phyloP scores from a whole-genome alignment of 2,797 vertebrate species.

The Garrulus glandarius region DNA sequence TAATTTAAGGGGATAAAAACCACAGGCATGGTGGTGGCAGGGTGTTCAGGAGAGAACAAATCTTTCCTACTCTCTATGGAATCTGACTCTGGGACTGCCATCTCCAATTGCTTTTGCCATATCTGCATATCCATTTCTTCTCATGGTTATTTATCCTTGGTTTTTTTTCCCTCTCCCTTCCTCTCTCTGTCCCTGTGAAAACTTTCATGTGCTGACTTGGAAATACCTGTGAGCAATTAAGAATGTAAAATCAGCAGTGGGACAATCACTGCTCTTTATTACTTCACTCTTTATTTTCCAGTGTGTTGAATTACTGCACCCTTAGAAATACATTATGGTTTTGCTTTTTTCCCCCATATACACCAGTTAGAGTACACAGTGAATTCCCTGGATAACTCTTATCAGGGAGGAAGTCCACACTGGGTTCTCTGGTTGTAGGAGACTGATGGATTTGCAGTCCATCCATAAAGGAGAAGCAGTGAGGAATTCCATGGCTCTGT shows the following conservation, averaged over 20 bases:
- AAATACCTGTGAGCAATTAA: neutral
- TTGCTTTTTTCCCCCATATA: fast-evolving
- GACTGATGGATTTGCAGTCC: neutral
- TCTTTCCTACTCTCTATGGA: neutral
- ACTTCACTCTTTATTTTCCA: neutral
- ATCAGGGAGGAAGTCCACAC: neutral
- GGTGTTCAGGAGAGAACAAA: neutral
- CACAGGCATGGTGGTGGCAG: neutral
- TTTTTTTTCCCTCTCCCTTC: neutral
- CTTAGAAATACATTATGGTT: neutral
- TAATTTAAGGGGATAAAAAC: neutral
- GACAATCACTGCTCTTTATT: neutral
- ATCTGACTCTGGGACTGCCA: neutral
- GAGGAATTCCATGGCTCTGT: neutral
- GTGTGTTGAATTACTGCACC: neutral
- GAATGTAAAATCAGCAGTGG: neutral
- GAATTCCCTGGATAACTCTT: neutral
- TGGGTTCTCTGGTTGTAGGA: neutral
- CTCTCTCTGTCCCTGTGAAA: neutral
- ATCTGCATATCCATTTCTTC: neutral
- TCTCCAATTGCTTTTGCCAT: neutral
- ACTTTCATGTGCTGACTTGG: neutral
- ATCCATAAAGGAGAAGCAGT: neutral
- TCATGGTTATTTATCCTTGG: neutral
- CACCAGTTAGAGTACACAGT: neutral